Conservation (phyloP, 2,888 invertebrate genomes). For the Spisula subtruncata region DNA sequence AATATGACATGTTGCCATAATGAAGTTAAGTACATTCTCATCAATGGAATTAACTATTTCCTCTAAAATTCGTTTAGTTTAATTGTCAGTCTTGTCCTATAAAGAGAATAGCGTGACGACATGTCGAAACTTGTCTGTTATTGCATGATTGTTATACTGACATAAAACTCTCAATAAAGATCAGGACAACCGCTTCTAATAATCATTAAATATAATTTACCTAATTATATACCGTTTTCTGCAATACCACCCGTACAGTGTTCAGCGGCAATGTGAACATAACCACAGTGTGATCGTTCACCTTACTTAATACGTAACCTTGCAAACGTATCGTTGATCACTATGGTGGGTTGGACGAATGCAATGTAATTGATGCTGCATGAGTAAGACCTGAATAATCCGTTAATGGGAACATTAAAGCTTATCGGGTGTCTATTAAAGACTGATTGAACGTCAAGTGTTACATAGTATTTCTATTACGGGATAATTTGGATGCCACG, state of each 20-base stretch:
- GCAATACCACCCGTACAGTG: too few relatives aligned
- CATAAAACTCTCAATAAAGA: neutral
- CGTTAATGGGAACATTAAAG: too few relatives aligned
- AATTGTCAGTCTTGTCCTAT: neutral
- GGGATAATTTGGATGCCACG: too few relatives aligned
- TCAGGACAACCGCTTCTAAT: neutral
- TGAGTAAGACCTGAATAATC: neutral
- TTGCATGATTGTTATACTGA: neutral
- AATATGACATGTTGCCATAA: neutral
- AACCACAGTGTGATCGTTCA: neutral
- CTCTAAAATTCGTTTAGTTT: neutral
- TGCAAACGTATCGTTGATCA: conserved; percentile 1
- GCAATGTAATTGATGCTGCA: conserved; percentile 3
- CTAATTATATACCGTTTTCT: neutral
- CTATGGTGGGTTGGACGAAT: too few relatives aligned
- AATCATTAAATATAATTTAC: neutral
- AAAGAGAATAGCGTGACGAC: conserved; percentile 9
- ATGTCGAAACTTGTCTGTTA: neutral
- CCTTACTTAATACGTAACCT: neutral
- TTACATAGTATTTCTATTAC: conserved; percentile 14
- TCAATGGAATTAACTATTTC: neutral
- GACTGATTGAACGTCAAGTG: conserved; percentile 9
- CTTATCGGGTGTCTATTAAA: conserved; percentile 14
- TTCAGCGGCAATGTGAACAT: neutral
- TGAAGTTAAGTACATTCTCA: neutral